These are phyloP conservation scores for Porphyrio hochstetteri DNA, from an alignment of 2,113 vertebrate species.

Conservation along the genomic window DNA sequence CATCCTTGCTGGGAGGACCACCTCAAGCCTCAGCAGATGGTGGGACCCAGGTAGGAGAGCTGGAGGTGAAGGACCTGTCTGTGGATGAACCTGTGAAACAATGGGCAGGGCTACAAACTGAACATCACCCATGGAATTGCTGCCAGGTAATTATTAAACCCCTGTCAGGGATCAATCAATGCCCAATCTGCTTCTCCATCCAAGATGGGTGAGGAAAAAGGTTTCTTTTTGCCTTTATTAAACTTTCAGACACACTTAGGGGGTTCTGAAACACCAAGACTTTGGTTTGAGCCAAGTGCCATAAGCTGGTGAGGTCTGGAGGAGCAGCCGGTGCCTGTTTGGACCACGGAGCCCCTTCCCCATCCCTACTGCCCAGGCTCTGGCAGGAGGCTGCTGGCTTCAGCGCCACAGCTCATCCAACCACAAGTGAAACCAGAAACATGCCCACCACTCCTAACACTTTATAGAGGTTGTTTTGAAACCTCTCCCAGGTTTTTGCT, in stretches of 20 bases:
- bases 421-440: fast-evolving
- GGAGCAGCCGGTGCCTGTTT: neutral
- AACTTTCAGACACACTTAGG: fast-evolving
- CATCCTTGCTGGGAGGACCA: neutral
- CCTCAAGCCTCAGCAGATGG: neutral
- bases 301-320: neutral
- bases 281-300: neutral
- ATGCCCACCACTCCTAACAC: fast-evolving
- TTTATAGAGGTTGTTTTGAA: neutral
- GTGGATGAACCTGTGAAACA: neutral
- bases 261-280: fast-evolving
- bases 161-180: neutral
- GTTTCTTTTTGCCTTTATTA: neutral
- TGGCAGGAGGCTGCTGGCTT: neutral
- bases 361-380: fast-evolving
- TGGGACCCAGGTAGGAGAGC: neutral
- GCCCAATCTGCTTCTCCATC: neutral
- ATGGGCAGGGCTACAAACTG: neutral
- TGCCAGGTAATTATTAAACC: neutral
- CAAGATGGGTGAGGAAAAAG: neutral
- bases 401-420: neutral
- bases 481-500: neutral
- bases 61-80: neutral
- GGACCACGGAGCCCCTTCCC: fast-evolving
- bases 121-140: neutral